Percentiles rank a stretch among this genome's conserved stretches.
Evolutionary conservation across 1,140 invertebrate species (phyloP).

Genomic region (Drosophila parvula): DNA sequence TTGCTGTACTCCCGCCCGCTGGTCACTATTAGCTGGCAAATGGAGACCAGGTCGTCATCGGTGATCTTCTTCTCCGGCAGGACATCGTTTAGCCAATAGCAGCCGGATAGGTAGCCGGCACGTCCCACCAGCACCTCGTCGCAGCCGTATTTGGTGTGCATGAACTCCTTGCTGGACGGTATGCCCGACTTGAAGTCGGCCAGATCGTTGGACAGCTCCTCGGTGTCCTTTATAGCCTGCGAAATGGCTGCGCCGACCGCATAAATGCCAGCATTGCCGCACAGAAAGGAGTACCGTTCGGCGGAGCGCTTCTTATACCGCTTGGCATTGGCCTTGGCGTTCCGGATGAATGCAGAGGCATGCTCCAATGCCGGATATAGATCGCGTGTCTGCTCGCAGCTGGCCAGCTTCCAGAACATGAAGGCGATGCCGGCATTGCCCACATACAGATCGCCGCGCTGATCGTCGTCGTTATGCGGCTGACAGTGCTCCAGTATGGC

Average conservation of each 20-base stretch:
- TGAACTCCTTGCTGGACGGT: conserved; percentile 85
- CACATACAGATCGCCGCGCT: conserved; percentile 85
- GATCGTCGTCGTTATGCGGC: conserved; percentile 74
- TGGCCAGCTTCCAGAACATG: conserved; percentile 85
- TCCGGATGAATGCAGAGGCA: conserved; percentile 84
- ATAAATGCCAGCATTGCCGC: conserved; percentile 88
- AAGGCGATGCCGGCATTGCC: conserved; percentile 86
- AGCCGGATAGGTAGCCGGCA: conserved; percentile 91
- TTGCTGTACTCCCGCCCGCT: conserved; percentile 89
- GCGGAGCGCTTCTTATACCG: conserved; percentile 74
- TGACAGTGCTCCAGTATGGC: conserved; percentile 78
- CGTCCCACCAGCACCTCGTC: conserved; percentile 94
- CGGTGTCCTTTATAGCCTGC: conserved; percentile 61
- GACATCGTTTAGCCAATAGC: conserved; percentile 88
- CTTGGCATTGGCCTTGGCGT: conserved; percentile 82
- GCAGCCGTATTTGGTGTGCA: conserved; percentile 87
- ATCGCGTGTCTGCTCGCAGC: conserved; percentile 78
- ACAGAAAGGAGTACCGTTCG: conserved; percentile 85
- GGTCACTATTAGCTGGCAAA: conserved; percentile 88
- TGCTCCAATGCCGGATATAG: conserved; percentile 80
- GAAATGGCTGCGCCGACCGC: conserved; percentile 86
- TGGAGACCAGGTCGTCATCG: conserved; percentile 85
- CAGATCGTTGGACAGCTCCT: conserved; percentile 85
- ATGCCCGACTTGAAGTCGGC: conserved; percentile 83
- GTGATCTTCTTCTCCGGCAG: conserved; percentile 85